Conservation (phyloP, 2,113 vertebrate species). For the Carassius auratus region DNA sequence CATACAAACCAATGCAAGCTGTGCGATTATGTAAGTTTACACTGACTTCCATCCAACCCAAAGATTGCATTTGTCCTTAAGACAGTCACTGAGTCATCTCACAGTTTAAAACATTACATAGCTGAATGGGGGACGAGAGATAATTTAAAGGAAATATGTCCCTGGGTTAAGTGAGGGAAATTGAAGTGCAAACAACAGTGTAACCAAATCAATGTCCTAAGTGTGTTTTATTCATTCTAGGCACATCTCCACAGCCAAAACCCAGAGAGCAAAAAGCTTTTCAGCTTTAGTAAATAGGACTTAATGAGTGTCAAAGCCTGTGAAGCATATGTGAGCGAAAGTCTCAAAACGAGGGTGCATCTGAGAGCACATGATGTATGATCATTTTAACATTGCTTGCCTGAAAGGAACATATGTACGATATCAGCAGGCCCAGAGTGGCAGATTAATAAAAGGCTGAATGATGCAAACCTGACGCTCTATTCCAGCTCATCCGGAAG, state of each 20-base stretch:
- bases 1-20: neutral
- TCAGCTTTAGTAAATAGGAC: slow-evolving; percentile 42
- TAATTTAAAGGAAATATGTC: slow-evolving; percentile 37
- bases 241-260: slow-evolving; percentile 45
- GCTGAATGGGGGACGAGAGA: neutral
- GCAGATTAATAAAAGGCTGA: neutral
- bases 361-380: slow-evolving; percentile 27
- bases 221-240: slow-evolving; percentile 46
- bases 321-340: neutral
- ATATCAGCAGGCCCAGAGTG: neutral
- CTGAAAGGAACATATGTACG: slow-evolving; percentile 36
- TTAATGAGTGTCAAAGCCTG: slow-evolving; percentile 42
- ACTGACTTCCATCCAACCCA: neutral
- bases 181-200: slow-evolving; percentile 37
- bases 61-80: slow-evolving; percentile 2
- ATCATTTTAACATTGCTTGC: slow-evolving; percentile 32
- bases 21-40: neutral
- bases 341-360: slow-evolving; percentile 14
- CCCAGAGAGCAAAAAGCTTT: slow-evolving; percentile 38
- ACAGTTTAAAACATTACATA: slow-evolving; percentile 24
- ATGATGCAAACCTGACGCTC: slow-evolving; percentile 15
- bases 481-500: neutral
- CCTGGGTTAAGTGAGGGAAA: slow-evolving; percentile 22
- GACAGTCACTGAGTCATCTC: slow-evolving; percentile 34
- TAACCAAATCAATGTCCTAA: slow-evolving; percentile 35